Conservation (phyloP, 2,113 vertebrate genomes). For the Zapus hudsonius region DNA sequence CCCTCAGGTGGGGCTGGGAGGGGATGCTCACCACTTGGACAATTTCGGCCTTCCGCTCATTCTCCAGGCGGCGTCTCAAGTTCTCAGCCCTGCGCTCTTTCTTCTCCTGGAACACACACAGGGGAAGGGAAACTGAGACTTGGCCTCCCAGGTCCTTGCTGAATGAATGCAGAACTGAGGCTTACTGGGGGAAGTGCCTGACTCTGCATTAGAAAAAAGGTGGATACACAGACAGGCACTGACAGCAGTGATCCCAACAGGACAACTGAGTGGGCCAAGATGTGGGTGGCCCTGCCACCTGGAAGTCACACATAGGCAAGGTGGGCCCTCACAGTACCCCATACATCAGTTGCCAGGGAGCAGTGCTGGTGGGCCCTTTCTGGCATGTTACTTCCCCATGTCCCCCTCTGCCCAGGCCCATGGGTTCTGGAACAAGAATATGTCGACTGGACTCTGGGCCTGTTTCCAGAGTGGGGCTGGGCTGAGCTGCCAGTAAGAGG, state of each 20-base stretch:
- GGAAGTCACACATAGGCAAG: not conserved
- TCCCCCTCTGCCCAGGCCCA: not conserved
- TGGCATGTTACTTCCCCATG: not conserved
- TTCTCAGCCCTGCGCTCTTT: conserved; percentile 91
- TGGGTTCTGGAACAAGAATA: not conserved
- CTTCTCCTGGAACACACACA: conserved; percentile 87
- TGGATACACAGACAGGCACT: not conserved
- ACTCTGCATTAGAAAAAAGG: not conserved
- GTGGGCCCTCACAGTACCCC: not conserved
- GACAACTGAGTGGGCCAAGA: not conserved
- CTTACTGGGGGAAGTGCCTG: not conserved
- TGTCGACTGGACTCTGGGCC: not conserved
- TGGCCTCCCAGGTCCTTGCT: not conserved
- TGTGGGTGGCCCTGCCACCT: not conserved
- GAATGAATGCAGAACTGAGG: not conserved
- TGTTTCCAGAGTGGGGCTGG: not conserved
- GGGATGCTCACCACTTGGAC: conserved; percentile 94
- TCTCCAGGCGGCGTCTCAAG: conserved; percentile 90
- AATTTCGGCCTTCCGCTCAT: conserved; percentile 92
- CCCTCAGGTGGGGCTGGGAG: accelerated
- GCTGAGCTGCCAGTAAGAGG: not conserved
- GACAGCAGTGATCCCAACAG: not conserved
- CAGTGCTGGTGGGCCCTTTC: not conserved
- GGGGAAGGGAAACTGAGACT: not conserved
- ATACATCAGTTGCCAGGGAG: not conserved